Percentiles rank a stretch among this genome's conserved stretches.
These are phyloP conservation scores for Andrena bicolor DNA, from an alignment of 2,888 invertebrate species.

Conservation along the genomic window DNA sequence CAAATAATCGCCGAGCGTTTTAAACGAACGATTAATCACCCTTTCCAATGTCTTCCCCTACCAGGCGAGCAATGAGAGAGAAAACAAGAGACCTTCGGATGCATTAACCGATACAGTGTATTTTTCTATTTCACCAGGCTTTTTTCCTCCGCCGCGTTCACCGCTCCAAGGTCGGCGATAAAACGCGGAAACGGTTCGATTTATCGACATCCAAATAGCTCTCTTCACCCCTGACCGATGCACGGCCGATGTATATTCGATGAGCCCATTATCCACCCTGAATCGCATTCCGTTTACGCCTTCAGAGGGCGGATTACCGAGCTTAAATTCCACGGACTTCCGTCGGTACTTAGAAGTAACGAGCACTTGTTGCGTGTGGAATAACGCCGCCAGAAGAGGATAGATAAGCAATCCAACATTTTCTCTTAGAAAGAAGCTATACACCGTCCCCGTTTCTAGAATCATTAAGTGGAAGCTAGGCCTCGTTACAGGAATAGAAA, in stretches of 20 bases:
- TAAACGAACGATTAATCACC: conserved; percentile 25
- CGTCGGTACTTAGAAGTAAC: too few relatives aligned
- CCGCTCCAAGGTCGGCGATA: conserved; percentile 45
- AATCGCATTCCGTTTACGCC: neutral
- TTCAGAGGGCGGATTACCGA: too few relatives aligned
- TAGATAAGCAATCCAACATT: too few relatives aligned
- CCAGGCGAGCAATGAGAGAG: neutral
- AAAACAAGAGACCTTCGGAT: conserved; percentile 30
- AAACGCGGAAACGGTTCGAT: conserved; percentile 53
- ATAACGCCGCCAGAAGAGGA: too few relatives aligned
- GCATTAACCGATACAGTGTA: conserved; percentile 12
- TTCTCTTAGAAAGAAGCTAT: too few relatives aligned
- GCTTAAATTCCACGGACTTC: too few relatives aligned
- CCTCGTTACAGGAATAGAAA: too few relatives aligned
- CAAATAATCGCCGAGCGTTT: neutral
- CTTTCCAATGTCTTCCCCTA: neutral
- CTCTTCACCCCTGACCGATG: conserved; percentile 12
- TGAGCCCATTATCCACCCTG: neutral
- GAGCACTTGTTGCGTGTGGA: too few relatives aligned
- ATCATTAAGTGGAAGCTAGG: too few relatives aligned
- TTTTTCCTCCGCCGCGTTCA: conserved; percentile 1
- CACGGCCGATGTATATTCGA: neutral
- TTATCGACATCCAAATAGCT: conserved; percentile 27
- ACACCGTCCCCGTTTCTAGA: too few relatives aligned
- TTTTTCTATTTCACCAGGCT: conserved; percentile 11